Evolutionary conservation across 92 coral and sea anemone genomes (phyloP).

Genomic region (Siderastrea radians): DNA sequence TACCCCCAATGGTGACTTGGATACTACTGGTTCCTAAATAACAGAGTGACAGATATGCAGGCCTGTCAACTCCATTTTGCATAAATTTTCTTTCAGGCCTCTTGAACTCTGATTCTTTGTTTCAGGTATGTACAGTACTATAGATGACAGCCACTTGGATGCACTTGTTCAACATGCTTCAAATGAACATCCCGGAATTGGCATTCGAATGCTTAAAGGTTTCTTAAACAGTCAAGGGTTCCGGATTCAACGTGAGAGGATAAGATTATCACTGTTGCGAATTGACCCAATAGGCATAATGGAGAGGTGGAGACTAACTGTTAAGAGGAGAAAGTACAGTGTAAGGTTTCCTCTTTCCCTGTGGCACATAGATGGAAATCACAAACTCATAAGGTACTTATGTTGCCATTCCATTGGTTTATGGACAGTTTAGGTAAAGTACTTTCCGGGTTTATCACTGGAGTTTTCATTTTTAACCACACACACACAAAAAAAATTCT

Average conservation of each 20-base stretch:
- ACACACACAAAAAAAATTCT: no score
- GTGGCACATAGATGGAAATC: slow-evolving; percentile 6
- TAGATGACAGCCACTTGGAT: slow-evolving; percentile 55
- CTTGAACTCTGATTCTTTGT: neutral
- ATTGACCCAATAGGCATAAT: slow-evolving; percentile 73
- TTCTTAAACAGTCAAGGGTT: slow-evolving; percentile 38
- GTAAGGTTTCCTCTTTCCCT: slow-evolving; percentile 52
- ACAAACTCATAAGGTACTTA: neutral
- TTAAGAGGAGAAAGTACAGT: slow-evolving; percentile 47
- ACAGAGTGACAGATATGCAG: neutral
- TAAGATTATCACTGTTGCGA: slow-evolving; percentile 63
- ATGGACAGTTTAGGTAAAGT: no score
- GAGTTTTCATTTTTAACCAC: no score
- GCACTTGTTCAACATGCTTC: slow-evolving; percentile 11
- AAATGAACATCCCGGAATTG: slow-evolving; percentile 59
- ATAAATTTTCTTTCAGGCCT: neutral
- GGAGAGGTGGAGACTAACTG: slow-evolving; percentile 58
- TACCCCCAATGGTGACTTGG: no score
- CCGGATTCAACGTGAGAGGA: slow-evolving; percentile 68
- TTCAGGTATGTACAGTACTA: slow-evolving; percentile 41
- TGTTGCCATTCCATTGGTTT: neutral
- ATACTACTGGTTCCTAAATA: no score
- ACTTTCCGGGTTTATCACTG: no score
- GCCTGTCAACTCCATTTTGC: neutral
- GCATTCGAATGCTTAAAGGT: slow-evolving; percentile 63